Base-by-base conservation (phyloP, 1,140 invertebrate species). In the Notospermus geniculatus region DNA sequence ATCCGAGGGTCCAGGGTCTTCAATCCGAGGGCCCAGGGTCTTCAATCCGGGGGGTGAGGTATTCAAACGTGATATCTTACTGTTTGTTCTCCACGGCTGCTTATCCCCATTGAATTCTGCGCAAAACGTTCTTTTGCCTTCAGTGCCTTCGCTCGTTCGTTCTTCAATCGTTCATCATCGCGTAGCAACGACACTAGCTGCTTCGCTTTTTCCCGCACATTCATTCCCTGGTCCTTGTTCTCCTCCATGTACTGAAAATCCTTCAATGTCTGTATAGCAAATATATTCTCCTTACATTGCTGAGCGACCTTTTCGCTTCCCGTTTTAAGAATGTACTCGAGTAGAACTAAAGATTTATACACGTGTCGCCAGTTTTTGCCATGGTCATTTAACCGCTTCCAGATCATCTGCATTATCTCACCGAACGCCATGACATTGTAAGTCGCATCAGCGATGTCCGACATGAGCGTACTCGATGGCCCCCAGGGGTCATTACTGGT, bases 361-460 rank as follows among this genome's bases (percentile, higher is more conserved):
- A 99, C 97, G 83, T 99, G 97, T 66, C 97, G 85, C 97, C 97
- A 99, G 84, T 99, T 99, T 83, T 97, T 95, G 59, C 97, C 97
- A 82, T 96, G 92, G 83, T 98, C 95, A 80, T 98, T 98, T 15
- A 98, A 82, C 68, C 97, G 84, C 81, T 99, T 99, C 97, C 97
- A 99, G 27, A 99, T 88, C 93, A 99, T 98, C 83, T 97, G 94
- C 97, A 99, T 99, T 69, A 99, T 99, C 86, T 99, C 96, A 22
- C 94, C 95, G 83, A 98, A 99, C 62, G 95, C 95, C 72, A 98
- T 93, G 27, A 81, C 80, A 85, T 99, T 99, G 85, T 99, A 97
- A 7, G 97, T 99, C 63, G 99, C 84, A 81, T 99, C 97, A 69
- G 97, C 96, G 70, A 99, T 97, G 86, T 99, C 97, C 64, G 93